These are phyloP conservation scores for Toxotes jaculatrix DNA, from an alignment of 2,113 vertebrate species.

Conservation along the genomic window DNA sequence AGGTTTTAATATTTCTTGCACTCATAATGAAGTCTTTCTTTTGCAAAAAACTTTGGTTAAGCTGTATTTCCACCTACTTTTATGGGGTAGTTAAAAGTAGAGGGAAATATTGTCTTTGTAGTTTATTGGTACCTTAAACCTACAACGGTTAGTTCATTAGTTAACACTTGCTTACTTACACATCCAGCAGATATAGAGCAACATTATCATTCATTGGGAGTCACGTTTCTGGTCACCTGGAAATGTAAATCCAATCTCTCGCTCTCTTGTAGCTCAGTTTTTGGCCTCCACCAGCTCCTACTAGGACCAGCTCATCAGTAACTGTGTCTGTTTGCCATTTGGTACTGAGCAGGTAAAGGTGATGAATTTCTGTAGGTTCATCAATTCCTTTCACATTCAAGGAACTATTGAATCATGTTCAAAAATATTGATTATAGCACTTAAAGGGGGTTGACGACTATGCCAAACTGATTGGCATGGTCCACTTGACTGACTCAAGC, in stretches of 20 bases:
- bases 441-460: not conserved
- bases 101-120: not conserved
- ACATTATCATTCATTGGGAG: not conserved
- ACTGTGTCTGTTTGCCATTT: too few relatives aligned
- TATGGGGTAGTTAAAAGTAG: not conserved
- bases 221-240: not conserved
- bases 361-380: not conserved
- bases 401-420: not conserved
- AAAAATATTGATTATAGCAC: not conserved
- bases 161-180: not conserved
- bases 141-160: not conserved
- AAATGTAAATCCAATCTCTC: not conserved
- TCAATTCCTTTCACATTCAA: not conserved
- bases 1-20: not conserved
- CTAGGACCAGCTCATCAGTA: not conserved
- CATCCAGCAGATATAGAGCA: not conserved
- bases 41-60: not conserved
- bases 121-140: not conserved
- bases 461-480: not conserved
- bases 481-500: not conserved
- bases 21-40: not conserved
- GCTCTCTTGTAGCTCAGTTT: not conserved
- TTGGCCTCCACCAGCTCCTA: not conserved
- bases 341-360: not conserved
- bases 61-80: not conserved